These are phyloP conservation scores for Drosophila niveifrons DNA, from an alignment of 2,888 invertebrate genomes.

Conservation along the genomic window DNA sequence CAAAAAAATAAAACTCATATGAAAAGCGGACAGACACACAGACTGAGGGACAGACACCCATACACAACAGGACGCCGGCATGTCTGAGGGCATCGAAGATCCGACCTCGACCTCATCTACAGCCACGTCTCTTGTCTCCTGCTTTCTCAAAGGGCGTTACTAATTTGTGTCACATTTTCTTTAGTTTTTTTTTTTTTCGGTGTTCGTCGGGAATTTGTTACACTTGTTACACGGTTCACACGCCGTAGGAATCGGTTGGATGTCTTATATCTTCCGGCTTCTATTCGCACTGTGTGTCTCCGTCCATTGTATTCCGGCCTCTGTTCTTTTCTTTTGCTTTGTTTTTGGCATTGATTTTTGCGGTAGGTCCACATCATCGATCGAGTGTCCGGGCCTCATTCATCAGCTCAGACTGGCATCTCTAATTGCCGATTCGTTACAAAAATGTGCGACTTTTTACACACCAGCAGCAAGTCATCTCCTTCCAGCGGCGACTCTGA, in stretches of 20 bases:
- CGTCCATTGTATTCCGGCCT: conserved; percentile 24
- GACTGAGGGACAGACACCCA: conserved; percentile 37
- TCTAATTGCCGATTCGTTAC: conserved; percentile 77
- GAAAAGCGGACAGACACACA: neutral
- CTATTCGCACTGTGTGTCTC: conserved; percentile 8
- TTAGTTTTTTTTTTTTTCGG: neutral
- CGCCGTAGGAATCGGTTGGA: conserved; percentile 48
- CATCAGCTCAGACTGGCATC: conserved; percentile 64
- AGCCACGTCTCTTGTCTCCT: neutral
- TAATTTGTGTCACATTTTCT: conserved; percentile 82
- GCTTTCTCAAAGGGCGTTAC: conserved; percentile 71
- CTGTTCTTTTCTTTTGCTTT: conserved; percentile 27
- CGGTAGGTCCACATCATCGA: conserved; percentile 79
- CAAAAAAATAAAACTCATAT: conserved; percentile 1
- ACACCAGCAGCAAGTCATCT: conserved; percentile 32
- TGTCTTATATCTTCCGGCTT: conserved; percentile 63
- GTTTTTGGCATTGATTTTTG: conserved; percentile 70
- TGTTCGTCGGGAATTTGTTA: conserved; percentile 60
- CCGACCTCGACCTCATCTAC: conserved; percentile 6
- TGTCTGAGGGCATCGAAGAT: conserved; percentile 48
- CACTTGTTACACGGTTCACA: conserved; percentile 81
- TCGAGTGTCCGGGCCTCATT: conserved; percentile 59
- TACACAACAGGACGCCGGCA: conserved; percentile 65
- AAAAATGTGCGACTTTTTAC: conserved; percentile 70
- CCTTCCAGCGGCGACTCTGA: conserved; percentile 21